Conservation (phyloP, 2,113 vertebrate species). For the Ploceus nigricollis region DNA sequence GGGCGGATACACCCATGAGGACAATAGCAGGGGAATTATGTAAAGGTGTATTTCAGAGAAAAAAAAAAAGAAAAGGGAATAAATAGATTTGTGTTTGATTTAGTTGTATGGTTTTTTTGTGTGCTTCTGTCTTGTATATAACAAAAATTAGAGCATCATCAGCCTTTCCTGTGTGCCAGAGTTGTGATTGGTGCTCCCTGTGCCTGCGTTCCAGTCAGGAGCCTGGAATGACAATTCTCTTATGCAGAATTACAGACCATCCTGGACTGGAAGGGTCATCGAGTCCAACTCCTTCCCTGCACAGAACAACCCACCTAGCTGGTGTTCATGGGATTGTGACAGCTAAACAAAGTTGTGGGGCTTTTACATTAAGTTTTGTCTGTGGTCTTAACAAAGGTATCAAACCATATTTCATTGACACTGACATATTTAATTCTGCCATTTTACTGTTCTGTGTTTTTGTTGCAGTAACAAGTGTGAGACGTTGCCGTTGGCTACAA, state of each 20-base stretch:
- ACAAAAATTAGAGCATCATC: not conserved
- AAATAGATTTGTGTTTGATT: fast-evolving
- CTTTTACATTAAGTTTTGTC: not conserved
- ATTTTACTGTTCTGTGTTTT: not conserved
- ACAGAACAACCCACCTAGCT: fast-evolving
- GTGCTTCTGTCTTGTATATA: fast-evolving
- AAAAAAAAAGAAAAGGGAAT: not conserved
- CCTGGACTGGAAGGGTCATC: not conserved
- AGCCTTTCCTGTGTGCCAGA: fast-evolving
- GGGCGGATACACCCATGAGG: fast-evolving
- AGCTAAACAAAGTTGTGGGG: fast-evolving
- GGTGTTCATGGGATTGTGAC: not conserved
- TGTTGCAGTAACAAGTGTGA: slow-evolving; percentile 87
- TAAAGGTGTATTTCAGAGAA: not conserved
- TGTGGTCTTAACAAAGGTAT: not conserved
- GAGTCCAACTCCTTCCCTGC: not conserved
- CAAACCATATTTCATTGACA: fast-evolving
- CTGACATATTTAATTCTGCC: too few species aligned
- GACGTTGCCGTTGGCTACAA: slow-evolving; percentile 83
- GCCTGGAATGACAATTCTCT: not conserved
- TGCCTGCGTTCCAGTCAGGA: fast-evolving
- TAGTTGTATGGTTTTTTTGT: fast-evolving
- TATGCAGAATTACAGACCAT: fast-evolving
- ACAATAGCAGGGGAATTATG: fast-evolving
- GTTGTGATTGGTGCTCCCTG: fast-evolving